Percentiles rank a stretch among this genome's conserved stretches.
Evolutionary conservation across 2,797 vertebrate species (phyloP).

Genomic region (Acanthopagrus latus): DNA sequence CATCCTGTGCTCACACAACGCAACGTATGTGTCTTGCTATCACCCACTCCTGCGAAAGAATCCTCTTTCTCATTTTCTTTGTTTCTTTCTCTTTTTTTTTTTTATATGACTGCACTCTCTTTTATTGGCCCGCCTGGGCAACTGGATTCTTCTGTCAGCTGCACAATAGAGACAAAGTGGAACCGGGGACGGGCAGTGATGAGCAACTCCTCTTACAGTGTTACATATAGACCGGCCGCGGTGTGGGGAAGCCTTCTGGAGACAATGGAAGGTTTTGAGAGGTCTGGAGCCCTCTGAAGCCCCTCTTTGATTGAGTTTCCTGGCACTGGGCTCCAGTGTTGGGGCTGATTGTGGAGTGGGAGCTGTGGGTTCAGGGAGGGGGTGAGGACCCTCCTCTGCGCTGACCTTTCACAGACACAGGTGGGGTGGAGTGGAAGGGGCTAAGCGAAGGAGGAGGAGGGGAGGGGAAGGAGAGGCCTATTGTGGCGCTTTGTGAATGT

Average conservation of each 20-base stretch:
- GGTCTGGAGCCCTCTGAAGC: constrained; percentile 75
- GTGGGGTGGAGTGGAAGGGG: constrained; percentile 74
- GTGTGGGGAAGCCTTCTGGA: constrained; percentile 75
- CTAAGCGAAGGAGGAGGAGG: constrained; percentile 47
- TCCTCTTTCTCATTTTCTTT: constrained; percentile 44
- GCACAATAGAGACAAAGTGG: constrained; percentile 84
- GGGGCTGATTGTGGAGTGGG: constrained; percentile 73
- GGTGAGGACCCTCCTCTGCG: constrained; percentile 78
- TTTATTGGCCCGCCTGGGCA: constrained; percentile 70
- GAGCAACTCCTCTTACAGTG: constrained; percentile 84
- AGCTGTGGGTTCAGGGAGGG: constrained; percentile 63
- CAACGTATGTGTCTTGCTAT: constrained; percentile 40
- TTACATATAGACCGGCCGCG: constrained; percentile 71
- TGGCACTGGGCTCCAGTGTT: constrained; percentile 72
- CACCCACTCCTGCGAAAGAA: constrained; percentile 46
- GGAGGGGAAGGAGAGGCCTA: constrained; percentile 62
- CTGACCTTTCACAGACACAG: constrained; percentile 83
- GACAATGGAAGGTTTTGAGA: constrained; percentile 82
- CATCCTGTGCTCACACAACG: neutral
- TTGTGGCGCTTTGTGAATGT: constrained; percentile 73
- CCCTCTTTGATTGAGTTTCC: constrained; percentile 84
- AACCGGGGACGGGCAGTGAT: constrained; percentile 76
- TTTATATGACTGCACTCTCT: constrained; percentile 57
- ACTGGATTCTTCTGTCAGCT: constrained; percentile 77
- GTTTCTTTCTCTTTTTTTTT: constrained; percentile 37